phyloP scores from a whole-genome alignment of 2,113 vertebrate species.

The Microtus ochrogaster region DNA sequence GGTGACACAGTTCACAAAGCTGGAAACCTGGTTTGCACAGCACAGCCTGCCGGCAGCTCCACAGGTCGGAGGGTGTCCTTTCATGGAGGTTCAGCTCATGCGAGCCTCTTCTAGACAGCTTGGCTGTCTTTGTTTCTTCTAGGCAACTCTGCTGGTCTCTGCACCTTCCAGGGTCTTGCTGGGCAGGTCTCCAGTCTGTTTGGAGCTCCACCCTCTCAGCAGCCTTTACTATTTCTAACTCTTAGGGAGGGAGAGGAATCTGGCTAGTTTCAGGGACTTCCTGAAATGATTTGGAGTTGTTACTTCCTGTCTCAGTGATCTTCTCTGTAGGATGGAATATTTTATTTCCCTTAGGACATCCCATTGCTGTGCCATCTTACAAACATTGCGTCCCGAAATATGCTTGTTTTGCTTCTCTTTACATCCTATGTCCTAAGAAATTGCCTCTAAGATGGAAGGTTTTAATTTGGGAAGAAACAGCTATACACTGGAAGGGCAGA shows the following conservation, averaged over 20 bases:
- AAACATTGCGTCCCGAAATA: background rate
- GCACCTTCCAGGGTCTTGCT: background rate
- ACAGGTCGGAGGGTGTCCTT: background rate
- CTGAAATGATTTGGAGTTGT: background rate
- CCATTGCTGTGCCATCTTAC: background rate
- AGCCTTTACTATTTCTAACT: background rate
- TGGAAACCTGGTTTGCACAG: background rate
- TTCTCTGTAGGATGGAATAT: background rate
- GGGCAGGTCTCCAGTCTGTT: background rate
- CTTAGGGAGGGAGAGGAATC: background rate
- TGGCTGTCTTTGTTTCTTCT: background rate
- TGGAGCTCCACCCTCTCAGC: background rate
- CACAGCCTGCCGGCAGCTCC: background rate
- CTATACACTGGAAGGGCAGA: background rate
- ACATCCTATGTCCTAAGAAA: background rate
- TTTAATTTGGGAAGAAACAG: background rate
- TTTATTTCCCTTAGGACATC: background rate
- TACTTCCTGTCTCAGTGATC: background rate
- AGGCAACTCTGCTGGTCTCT: background rate
- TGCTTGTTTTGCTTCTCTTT: background rate
- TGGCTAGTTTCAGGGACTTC: background rate
- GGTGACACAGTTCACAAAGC: background rate
- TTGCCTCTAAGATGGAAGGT: background rate
- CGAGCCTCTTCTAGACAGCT: background rate
- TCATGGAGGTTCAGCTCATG: background rate